Percentiles rank a stretch among this genome's conserved stretches.
phyloP scores from a whole-genome alignment of 1,140 invertebrate species.

The Colletes gigas region DNA sequence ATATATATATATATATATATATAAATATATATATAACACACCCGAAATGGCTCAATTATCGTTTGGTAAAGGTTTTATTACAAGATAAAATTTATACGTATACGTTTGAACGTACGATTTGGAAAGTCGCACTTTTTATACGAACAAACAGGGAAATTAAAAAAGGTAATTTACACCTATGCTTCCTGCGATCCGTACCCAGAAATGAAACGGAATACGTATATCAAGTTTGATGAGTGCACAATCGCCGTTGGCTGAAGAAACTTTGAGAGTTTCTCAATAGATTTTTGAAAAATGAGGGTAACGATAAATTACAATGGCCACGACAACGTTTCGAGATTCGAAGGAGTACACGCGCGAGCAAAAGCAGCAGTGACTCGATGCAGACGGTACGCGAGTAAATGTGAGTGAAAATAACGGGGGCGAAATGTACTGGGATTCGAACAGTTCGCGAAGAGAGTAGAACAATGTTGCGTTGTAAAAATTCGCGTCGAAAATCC shows the following conservation, averaged over 20 bases:
- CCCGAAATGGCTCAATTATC: slow-evolving; percentile 21
- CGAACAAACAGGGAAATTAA: neutral
- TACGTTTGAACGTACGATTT: slow-evolving; percentile 36
- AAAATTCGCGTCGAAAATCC: slow-evolving; percentile 2
- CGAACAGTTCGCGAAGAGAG: neutral
- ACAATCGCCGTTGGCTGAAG: neutral
- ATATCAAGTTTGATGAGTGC: no score
- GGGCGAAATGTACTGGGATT: slow-evolving; percentile 15
- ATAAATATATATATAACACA: neutral
- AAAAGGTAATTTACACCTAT: neutral
- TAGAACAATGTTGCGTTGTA: neutral
- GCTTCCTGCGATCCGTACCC: neutral
- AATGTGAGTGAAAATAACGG: neutral
- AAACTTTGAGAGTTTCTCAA: slow-evolving; percentile 2
- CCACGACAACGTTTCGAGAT: neutral
- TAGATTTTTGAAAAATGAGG: neutral
- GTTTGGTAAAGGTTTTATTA: slow-evolving; percentile 18
- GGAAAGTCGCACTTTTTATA: neutral
- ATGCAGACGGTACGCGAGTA: neutral
- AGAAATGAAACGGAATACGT: neutral
- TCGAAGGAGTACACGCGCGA: neutral
- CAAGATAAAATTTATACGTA: slow-evolving; percentile 20
- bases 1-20: neutral
- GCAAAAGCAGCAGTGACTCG: neutral
- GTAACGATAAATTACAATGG: neutral